Evolutionary conservation across 2,797 vertebrate species (phyloP), one percentile per base, ranked within the genome.

Genomic region (Australoheros facetus): DNA sequence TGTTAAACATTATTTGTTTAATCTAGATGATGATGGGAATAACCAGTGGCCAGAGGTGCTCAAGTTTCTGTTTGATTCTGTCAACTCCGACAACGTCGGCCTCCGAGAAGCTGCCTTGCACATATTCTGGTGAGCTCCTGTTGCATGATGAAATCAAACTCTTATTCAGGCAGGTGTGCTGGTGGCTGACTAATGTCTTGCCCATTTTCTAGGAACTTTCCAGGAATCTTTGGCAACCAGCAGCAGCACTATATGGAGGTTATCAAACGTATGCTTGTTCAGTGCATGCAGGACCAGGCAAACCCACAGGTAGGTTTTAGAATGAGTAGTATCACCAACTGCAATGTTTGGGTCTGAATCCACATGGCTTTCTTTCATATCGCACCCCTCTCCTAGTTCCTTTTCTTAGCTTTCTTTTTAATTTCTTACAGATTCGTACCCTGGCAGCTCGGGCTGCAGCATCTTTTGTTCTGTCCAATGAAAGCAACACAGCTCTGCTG

Each of bases 161-260:
- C 1, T 0, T 1, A 4, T 32, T 75, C 2, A 11, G 6, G 12
- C 7, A 0, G 2, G 26, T 19, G 51, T 16, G 0, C 21, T 10
- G 4, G 4, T 39, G 32, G 21, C 32, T 90, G n/a, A 85, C n/a
- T 2, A 12, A 9, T 48, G 11, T 71, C 32, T 77, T 53, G 0
- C 17, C 1, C 3, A 34, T 19, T 28, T 14, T 79, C 4, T 51
- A 99, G 98, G 98, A 99, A 99, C 93, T 99, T 99, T 77, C 98
- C 98, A 14, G 98, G 98, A 57, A 99, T 99, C 89, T 99, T 99
- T 89, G 98, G 98, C 75, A 99, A 99, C 94, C 98, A 99, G 86
- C 98, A 99, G 91, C 98, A 99, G 81, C 98, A 99, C 90, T 99
- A 99, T 83, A 94, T 99, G 95, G 98, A 99, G 0, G 98, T 99